A percentile compares a stretch with the other conserved stretches of the same genome.
Evolutionary conservation across 2,797 vertebrate genomes (phyloP).

Genomic region (Etheostoma perlongum): DNA sequence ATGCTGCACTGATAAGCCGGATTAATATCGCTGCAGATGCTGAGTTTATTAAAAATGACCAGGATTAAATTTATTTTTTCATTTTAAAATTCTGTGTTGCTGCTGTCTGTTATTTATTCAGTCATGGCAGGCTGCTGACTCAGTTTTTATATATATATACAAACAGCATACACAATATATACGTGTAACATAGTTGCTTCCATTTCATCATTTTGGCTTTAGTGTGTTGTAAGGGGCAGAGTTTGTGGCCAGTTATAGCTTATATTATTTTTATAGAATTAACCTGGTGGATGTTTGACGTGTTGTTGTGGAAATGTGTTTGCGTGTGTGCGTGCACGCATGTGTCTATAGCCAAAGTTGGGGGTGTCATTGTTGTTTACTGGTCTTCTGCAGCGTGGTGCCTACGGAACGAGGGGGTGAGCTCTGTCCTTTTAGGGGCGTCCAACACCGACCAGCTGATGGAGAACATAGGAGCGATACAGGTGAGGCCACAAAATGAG

Average conservation of each 20-base stretch:
- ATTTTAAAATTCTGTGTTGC: not conserved
- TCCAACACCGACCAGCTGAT: conserved; percentile 97
- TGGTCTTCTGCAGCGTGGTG: conserved; percentile 94
- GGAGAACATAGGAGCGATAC: conserved; percentile 99
- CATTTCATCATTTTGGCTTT: not conserved
- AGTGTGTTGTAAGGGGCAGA: conserved; percentile 2
- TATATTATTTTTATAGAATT: not conserved
- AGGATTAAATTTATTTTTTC: not conserved
- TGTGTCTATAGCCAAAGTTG: conserved; percentile 14
- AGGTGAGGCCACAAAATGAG: conserved; percentile 84
- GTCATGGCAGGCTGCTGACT: not conserved
- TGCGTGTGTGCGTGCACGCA: conserved; percentile 20
- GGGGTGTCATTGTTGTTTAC: conserved; percentile 78
- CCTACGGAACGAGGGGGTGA: conserved; percentile 96
- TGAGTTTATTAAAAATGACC: not conserved
- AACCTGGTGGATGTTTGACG: not conserved
- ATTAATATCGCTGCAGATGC: not conserved
- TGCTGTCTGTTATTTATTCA: not conserved
- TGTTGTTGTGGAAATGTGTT: conserved; percentile 11
- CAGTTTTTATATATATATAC: too few species aligned
- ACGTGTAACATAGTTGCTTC: too few species aligned
- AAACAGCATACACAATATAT: too few species aligned
- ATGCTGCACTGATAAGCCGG: not conserved
- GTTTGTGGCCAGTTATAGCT: not conserved
- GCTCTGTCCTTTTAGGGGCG: conserved; percentile 96